A percentile compares a stretch with the other conserved stretches of the same genome.
Evolutionary conservation across 2,797 vertebrate species (phyloP).

Genomic region (Petrocephalus sullivani): DNA sequence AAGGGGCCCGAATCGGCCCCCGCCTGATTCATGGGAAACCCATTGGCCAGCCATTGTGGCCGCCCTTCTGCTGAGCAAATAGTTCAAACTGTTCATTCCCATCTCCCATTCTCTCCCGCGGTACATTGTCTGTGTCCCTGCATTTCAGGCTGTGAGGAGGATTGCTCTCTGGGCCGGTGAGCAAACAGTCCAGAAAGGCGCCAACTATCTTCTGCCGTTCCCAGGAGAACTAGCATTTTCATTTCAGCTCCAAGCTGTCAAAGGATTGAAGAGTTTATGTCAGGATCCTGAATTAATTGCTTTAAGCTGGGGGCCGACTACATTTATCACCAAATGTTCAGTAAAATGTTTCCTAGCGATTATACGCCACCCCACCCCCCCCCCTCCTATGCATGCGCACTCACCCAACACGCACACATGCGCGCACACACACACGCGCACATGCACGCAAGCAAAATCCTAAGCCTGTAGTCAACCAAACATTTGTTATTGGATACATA

Average conservation of each 20-base stretch:
- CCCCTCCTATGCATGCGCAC: background rate
- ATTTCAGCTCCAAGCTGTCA: conserved; percentile 99
- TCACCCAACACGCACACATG: background rate
- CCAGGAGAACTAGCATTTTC: conserved; percentile 99
- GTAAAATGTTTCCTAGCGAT: conserved; percentile 74
- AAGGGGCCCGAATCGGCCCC: conserved; percentile 83
- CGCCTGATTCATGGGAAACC: conserved; percentile 97
- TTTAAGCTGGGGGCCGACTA: conserved; percentile 88
- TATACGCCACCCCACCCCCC: conserved; percentile 45
- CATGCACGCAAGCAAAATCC: background rate
- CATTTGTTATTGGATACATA: conserved; percentile 64
- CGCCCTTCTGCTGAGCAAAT: conserved; percentile 99
- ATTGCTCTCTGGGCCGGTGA: conserved; percentile 99
- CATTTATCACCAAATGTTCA: conserved; percentile 89
- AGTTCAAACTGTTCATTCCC: conserved; percentile 99
- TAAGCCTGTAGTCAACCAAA: conserved; percentile 46
- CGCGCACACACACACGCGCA: background rate
- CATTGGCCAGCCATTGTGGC: conserved; percentile 92
- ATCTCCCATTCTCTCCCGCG: conserved; percentile 96
- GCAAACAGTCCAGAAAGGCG: conserved; percentile 99
- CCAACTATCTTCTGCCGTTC: conserved; percentile 95
- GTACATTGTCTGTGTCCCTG: conserved; percentile 99
- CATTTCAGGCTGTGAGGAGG: conserved; percentile 99
- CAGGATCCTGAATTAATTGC: conserved; percentile 99
- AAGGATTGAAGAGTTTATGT: conserved; percentile 99